Evolutionary conservation across 2,797 vertebrate species (phyloP).

Genomic region (Pangasius krempfi): DNA sequence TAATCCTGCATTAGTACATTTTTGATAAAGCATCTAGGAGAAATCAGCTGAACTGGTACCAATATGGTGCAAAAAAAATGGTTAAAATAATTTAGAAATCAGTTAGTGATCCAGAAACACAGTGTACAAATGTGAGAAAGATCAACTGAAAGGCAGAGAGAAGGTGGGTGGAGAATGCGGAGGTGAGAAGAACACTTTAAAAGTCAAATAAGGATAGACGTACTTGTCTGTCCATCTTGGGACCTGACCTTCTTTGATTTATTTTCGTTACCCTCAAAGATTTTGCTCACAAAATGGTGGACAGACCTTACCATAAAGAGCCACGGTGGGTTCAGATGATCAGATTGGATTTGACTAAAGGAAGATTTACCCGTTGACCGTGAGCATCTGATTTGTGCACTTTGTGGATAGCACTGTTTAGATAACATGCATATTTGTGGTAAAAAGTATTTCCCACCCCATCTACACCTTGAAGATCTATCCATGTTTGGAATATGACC

Average conservation of each 20-base stretch:
- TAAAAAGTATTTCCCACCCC: neutral
- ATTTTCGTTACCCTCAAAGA: neutral
- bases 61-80: neutral
- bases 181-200: conserved; percentile 17
- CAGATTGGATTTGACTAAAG: neutral
- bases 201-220: conserved; percentile 21
- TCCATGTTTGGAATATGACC: neutral
- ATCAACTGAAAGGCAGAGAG: neutral
- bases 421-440: neutral
- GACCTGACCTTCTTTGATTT: neutral
- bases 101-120: neutral
- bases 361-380: neutral
- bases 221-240: neutral
- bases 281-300: neutral
- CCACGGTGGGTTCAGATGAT: neutral
- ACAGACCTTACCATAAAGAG: no score
- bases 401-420: neutral
- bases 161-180: neutral
- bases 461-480: neutral
- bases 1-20: conserved; percentile 2
- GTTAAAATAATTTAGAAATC: neutral
- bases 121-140: neutral
- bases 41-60: neutral
- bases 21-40: conserved; percentile 5
- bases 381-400: neutral